Percentiles rank a stretch among this genome's conserved stretches.
phyloP scores from a whole-genome alignment of 2,797 vertebrate species.

The Anableps anableps region DNA sequence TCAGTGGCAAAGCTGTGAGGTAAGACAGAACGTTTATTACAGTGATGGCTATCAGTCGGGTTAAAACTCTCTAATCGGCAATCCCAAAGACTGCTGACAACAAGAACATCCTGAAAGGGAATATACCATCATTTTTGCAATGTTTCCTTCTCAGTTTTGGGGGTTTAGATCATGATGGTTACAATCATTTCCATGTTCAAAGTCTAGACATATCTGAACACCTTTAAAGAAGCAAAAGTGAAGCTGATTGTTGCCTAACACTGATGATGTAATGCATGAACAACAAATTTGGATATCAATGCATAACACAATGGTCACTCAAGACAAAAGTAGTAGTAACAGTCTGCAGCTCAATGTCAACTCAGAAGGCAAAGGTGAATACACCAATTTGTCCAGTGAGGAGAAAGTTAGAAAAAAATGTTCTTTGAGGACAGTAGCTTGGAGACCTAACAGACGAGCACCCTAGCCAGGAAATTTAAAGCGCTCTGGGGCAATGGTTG shows the following conservation, averaged over 20 bases:
- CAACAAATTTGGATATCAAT: neutral
- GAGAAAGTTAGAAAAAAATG: neutral
- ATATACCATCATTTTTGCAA: neutral
- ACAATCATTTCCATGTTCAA: neutral
- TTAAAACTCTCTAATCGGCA: neutral
- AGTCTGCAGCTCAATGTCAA: neutral
- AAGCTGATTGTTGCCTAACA: neutral
- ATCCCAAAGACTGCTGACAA: neutral
- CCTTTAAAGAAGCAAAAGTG: neutral
- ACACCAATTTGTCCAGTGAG: neutral
- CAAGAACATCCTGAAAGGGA: neutral
- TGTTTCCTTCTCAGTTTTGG: neutral
- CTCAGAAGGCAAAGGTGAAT: neutral
- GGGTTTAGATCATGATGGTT: neutral
- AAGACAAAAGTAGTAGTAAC: neutral
- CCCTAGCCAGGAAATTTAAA: neutral
- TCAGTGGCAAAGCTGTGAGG: constrained; percentile 99
- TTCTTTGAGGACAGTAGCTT: neutral
- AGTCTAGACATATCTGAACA: neutral
- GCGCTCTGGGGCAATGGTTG: neutral
- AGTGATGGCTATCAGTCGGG: neutral
- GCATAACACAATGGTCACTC: neutral
- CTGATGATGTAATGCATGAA: neutral
- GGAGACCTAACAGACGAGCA: neutral
- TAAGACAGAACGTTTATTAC: constrained; percentile 62